A percentile compares a stretch with the other conserved stretches of the same genome.
Evolutionary conservation across 2,797 vertebrate genomes (phyloP).

Genomic region (Lepus townsendii): DNA sequence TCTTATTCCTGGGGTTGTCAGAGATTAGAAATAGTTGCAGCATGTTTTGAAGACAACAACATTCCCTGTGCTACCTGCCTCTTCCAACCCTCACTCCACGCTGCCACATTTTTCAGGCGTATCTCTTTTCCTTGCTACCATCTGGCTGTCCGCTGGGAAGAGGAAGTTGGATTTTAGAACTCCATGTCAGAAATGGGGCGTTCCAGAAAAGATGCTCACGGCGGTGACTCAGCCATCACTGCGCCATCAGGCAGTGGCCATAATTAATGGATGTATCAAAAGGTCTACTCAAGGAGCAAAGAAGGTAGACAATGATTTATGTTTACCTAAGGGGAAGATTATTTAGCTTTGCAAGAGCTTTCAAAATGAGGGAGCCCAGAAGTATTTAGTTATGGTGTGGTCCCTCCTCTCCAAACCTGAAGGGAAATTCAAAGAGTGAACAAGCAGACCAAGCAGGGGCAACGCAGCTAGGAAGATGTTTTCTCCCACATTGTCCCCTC

Average conservation of each 20-base stretch:
- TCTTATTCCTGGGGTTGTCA: neutral
- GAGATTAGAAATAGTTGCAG: neutral
- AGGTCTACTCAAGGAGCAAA: conserved; percentile 74
- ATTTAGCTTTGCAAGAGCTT: conserved; percentile 74
- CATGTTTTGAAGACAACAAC: neutral
- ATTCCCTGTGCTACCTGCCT: rapidly evolving
- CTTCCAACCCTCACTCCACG: neutral
- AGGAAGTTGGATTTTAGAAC: conserved; percentile 6
- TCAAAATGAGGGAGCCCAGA: conserved; percentile 64
- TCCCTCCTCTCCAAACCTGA: conserved; percentile 23
- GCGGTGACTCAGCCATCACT: conserved; percentile 60
- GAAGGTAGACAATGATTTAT: conserved; percentile 76
- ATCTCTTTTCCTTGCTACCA: neutral
- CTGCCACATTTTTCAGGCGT: neutral
- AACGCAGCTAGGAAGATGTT: neutral
- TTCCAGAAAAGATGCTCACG: conserved; percentile 45
- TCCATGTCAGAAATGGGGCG: conserved; percentile 53
- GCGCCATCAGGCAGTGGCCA: conserved; percentile 67
- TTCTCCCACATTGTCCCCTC: neutral
- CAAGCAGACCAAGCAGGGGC: neutral
- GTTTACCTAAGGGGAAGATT: conserved; percentile 75
- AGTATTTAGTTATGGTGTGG: conserved; percentile 3
- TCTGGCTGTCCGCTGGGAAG: neutral
- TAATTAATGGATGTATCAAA: conserved; percentile 80
- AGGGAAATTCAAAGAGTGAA: neutral